Evolutionary conservation across 2,888 invertebrate genomes (phyloP), one percentile per base, ranked within the genome.

Genomic region (Drosophila glabriapex): DNA sequence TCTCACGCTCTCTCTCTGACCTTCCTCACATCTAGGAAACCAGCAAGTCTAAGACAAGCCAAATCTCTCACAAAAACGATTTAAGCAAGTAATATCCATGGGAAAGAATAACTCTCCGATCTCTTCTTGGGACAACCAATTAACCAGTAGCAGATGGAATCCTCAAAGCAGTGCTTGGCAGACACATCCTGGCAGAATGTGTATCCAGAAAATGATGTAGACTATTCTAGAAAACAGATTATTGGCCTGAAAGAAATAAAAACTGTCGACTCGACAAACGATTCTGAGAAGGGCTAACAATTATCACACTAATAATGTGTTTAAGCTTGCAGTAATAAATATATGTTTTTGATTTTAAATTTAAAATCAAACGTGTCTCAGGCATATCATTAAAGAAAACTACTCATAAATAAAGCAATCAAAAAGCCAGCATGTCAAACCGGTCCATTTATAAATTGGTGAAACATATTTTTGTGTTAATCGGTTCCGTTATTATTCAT

Each of bases 81-180:
- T 14, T 7, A 46, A 14, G 7, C 1, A 14, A 22, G 1, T 16
- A 46, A 22, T 22, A 25, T 16, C 7, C 7, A 16, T 9, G 14
- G 6, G 4, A 43, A 14, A 0, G 2, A 0, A 1, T 22, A 9
- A 1, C 6, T n/a, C n/a, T 1, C 4, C 4, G 39, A n/a, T 39
- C 39, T 39, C 1, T 9, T n/a, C 19, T 9, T 39, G 9, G 1
- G 16, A 1, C 4, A 35, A 14, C 35, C 1, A 35, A 35, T 4
- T 14, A 14, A 1, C 35, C 4, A 35, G 4, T 4, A 35, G 35
- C 35, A 0, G 35, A 35, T 14, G 37, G 37, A 16, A 19, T 37
- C 37, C 6, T 19, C 19, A 19, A 37, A 2, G 5, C 5, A 16
- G 4, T 5, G 35, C 1, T 14, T 35, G 35, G 14, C 14, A 12